phyloP scores from a whole-genome alignment of 2,888 invertebrate genomes.

The Rhogogaster chlorosoma region DNA sequence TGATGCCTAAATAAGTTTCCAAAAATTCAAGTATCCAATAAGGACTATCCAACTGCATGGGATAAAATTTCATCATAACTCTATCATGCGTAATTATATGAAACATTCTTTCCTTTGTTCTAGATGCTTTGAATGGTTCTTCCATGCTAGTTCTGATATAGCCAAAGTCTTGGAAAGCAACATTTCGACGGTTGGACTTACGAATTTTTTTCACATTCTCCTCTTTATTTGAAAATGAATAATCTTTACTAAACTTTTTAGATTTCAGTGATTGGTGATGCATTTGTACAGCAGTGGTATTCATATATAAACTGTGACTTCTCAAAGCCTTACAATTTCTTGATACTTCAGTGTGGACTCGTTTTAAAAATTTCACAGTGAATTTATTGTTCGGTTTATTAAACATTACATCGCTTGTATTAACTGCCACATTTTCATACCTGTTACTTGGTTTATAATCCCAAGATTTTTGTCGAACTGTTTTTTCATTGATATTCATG shows the following conservation, averaged over 20 bases:
- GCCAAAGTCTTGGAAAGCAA: slow-evolving; percentile 28
- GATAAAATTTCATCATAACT: slow-evolving; percentile 65
- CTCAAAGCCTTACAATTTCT: neutral
- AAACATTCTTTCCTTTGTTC: slow-evolving; percentile 62
- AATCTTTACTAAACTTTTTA: neutral
- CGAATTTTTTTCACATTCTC: neutral
- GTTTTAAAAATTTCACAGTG: slow-evolving; percentile 6
- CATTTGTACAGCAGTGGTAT: neutral
- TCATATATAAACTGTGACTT: neutral
- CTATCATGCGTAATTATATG: slow-evolving; percentile 68
- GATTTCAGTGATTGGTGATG: neutral
- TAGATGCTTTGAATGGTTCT: slow-evolving; percentile 45
- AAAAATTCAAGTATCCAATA: slow-evolving; percentile 67
- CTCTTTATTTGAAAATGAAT: slow-evolving; percentile 7
- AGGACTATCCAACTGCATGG: slow-evolving; percentile 66
- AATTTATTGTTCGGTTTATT: slow-evolving; percentile 3
- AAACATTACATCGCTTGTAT: neutral
- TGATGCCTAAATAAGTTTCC: slow-evolving; percentile 65
- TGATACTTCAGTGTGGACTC: neutral
- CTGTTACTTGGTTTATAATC: slow-evolving; percentile 71
- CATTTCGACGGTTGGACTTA: slow-evolving; percentile 2
- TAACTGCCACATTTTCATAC: slow-evolving; percentile 61
- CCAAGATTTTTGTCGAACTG: slow-evolving; percentile 61
- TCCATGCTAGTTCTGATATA: slow-evolving; percentile 40
- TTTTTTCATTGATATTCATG: slow-evolving; percentile 9